Conservation (phyloP, 92 coral and sea anemone species). For the Meandrina meandrites region DNA sequence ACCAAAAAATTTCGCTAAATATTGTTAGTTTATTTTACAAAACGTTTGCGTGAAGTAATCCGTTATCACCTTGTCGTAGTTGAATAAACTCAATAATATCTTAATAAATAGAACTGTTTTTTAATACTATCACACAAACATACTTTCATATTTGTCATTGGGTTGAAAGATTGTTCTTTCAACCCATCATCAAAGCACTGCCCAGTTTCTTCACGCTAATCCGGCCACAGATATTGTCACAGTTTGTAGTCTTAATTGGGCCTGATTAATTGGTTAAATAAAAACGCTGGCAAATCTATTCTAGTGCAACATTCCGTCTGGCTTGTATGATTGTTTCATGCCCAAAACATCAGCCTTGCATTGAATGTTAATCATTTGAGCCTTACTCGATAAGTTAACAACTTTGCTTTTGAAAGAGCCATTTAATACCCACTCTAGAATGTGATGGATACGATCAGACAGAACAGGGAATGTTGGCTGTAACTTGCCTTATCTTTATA, state of each 20-base stretch:
- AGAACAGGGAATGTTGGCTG: neutral
- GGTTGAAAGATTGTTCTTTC: neutral
- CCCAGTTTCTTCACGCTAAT: neutral
- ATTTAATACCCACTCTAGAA: constrained; percentile 3
- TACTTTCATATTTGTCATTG: neutral
- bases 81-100: neutral
- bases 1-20: neutral
- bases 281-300: neutral
- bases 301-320: neutral
- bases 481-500: neutral
- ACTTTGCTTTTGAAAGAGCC: neutral
- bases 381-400: neutral
- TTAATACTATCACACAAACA: neutral
- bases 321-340: neutral
- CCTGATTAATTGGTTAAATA: neutral
- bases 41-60: neutral
- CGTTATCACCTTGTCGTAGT: neutral
- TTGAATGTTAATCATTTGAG: neutral
- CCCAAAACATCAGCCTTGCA: neutral
- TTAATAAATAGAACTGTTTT: neutral
- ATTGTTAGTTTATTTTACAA: neutral
- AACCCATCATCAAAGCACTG: neutral
- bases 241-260: neutral
- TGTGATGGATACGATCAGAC: neutral
- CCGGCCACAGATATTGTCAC: neutral